Evolutionary conservation across 2,888 invertebrate species (phyloP).

Genomic region (Callyntrura guangdongensis): DNA sequence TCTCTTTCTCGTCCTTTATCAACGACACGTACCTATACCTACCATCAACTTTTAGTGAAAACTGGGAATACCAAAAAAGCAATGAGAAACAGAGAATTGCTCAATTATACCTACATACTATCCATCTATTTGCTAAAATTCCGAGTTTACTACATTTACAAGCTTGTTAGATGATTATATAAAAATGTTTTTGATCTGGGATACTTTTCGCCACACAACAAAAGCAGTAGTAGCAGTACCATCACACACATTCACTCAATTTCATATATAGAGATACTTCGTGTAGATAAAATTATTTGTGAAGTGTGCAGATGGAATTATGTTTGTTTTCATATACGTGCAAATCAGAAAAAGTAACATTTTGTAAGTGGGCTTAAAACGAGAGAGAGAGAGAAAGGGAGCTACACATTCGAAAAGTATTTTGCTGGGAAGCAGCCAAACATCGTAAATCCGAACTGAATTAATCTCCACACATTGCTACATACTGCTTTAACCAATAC

Average conservation of each 20-base stretch:
- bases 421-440: conserved; percentile 80
- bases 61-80: too few relatives aligned
- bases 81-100: conserved; percentile 64
- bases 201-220: conserved; percentile 56
- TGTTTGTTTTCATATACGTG: conserved; percentile 71
- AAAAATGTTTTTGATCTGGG: conserved; percentile 31
- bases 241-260: neutral
- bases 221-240: too few relatives aligned
- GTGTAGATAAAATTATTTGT: conserved; percentile 50
- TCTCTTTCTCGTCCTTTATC: conserved; percentile 69
- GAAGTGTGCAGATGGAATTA: conserved; percentile 51
- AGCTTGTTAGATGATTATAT: conserved; percentile 11
- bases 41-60: too few relatives aligned
- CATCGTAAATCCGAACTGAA: conserved; percentile 80
- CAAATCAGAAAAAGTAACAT: conserved; percentile 77
- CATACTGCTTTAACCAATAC: conserved; percentile 41
- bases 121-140: too few relatives aligned
- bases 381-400: conserved; percentile 16
- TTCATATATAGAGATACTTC: conserved; percentile 16
- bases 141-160: neutral
- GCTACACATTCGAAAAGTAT: conserved; percentile 72
- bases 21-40: neutral
- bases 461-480: conserved; percentile 80
- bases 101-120: conserved; percentile 80
- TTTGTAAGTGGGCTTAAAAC: conserved; percentile 45